Conservation (phyloP, 1,140 invertebrate genomes). For the Platyscapa corneri region DNA sequence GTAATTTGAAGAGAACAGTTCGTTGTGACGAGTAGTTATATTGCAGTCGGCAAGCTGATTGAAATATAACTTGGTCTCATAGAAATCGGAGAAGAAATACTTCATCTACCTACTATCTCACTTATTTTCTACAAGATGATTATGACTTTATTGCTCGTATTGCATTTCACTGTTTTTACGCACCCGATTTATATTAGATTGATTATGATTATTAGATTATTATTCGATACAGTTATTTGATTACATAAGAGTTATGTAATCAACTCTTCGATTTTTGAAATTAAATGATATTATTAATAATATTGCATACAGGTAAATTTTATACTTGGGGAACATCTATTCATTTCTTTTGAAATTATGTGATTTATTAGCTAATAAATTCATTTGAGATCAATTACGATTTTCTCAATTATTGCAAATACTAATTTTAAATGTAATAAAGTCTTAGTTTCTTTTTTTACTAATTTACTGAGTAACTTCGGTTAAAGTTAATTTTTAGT, state of each 20-base stretch:
- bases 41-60: slow-evolving; percentile 19
- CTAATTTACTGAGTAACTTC: not conserved
- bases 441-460: too few relatives aligned
- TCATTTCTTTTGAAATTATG: slow-evolving; percentile 1
- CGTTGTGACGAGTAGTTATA: slow-evolving; percentile 21
- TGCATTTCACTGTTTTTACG: not conserved
- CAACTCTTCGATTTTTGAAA: slow-evolving; percentile 8
- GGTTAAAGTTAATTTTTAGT: not conserved
- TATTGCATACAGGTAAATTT: not conserved
- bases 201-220: too few relatives aligned
- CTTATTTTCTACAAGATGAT: not conserved
- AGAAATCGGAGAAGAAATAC: slow-evolving; percentile 9
- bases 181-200: too few relatives aligned
- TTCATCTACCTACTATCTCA: not conserved
- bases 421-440: not conserved
- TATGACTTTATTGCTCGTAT: too few relatives aligned
- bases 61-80: not conserved
- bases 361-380: not conserved
- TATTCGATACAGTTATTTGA: too few relatives aligned
- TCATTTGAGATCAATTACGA: slow-evolving; percentile 19
- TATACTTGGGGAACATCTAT: not conserved
- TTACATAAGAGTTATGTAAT: not conserved
- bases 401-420: not conserved
- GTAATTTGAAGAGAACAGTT: not conserved
- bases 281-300: slow-evolving; percentile 30